Evolutionary conservation across 53 echinoderm and acorn worm species (phyloP), one percentile per base, ranked within the genome.

Genomic region (Echinarachnius parma): DNA sequence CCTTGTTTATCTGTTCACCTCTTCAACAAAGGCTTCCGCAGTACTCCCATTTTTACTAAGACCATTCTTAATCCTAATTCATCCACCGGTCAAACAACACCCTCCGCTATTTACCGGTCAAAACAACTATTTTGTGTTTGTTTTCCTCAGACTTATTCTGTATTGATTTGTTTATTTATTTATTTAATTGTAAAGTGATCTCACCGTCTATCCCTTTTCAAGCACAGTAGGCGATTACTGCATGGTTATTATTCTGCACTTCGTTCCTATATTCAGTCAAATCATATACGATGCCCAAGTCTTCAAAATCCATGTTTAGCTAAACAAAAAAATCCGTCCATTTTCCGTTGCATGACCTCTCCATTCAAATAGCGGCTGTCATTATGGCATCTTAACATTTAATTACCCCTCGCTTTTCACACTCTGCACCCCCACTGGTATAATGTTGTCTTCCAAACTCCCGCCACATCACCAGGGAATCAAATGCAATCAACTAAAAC

Each of bases 1-100:
- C n/a, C n/a, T n/a, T n/a, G n/a, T n/a, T n/a, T n/a, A n/a, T n/a
- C n/a, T n/a, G n/a, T n/a, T n/a, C n/a, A n/a, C n/a, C n/a, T n/a
- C n/a, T n/a, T n/a, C n/a, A n/a, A n/a, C n/a, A n/a, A n/a, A n/a
- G n/a, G n/a, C n/a, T n/a, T n/a, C n/a, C n/a, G n/a, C n/a, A n/a
- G n/a, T n/a, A n/a, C n/a, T n/a, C n/a, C n/a, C n/a, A n/a, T n/a
- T n/a, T n/a, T n/a, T 39, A 72, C 74, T 55, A 72, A 72, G 57
- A 72, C 37, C 74, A 72, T 72, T 72, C 54, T 57, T 72, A 72
- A 72, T 72, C 42, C 57, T 72, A 72, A 55, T 68, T 52, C 68
- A 68, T 72, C 5, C 8, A 35, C 74, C 55, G 28, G 21, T 56
- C 36, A 24, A 72, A 72, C 74, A 72, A 72, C 55, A 57, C 13